A percentile compares a stretch with the other conserved stretches of the same genome.
Conservation (phyloP, 2,113 vertebrate species). For the Tenebrosternarchus preto region DNA sequence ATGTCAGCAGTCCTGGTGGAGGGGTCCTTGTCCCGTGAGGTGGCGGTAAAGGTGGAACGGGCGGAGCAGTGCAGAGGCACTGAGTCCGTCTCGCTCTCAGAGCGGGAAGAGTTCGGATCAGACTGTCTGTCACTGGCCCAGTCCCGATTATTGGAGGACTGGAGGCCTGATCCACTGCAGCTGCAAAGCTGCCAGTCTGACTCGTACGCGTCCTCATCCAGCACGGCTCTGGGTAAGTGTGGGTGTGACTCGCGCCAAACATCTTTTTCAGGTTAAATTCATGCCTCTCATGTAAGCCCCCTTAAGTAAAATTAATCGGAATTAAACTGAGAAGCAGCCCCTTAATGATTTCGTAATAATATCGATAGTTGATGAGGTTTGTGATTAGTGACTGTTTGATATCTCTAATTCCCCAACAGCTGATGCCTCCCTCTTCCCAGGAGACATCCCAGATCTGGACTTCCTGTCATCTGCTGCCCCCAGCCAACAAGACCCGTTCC, state of each 20-base stretch:
- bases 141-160: conserved; percentile 58
- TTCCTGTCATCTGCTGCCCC: conserved; percentile 35
- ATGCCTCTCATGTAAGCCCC: too few relatives aligned
- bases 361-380: not conserved
- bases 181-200: conserved; percentile 46
- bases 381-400: not conserved
- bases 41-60: conserved; percentile 53
- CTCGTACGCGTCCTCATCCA: conserved; percentile 42
- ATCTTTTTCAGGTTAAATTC: too few relatives aligned
- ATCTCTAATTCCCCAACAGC: conserved; percentile 26
- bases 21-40: not conserved
- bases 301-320: too few relatives aligned
- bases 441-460: conserved; percentile 46
- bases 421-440: conserved; percentile 37
- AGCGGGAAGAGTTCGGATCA: conserved; percentile 39
- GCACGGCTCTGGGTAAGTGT: conserved; percentile 51
- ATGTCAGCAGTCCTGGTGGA: conserved; percentile 3
- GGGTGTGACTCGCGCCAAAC: too few relatives aligned
- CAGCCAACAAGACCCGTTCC: conserved; percentile 28
- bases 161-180: conserved; percentile 59
- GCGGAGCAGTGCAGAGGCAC: conserved; percentile 34
- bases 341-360: not conserved
- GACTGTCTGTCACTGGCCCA: conserved; percentile 58
- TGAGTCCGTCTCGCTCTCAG: conserved; percentile 2
- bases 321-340: not conserved